Conservation (phyloP, 2,888 invertebrate species). For the Euphydryas editha region DNA sequence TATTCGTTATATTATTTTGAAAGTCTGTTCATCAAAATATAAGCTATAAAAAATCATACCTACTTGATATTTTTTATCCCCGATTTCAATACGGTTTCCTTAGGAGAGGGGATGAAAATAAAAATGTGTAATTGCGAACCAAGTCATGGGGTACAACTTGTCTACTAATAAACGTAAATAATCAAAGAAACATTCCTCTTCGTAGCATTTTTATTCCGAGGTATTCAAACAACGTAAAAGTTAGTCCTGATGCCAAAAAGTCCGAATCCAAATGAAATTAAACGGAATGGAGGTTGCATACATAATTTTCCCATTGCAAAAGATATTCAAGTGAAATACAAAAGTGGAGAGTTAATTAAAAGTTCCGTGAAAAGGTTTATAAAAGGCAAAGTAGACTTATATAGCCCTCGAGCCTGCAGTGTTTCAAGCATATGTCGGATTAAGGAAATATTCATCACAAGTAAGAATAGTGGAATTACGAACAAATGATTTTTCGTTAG, state of each 20-base stretch:
- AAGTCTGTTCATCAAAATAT: no score
- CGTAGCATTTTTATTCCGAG: constrained; percentile 1
- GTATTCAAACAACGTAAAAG: not conserved
- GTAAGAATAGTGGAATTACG: constrained; percentile 1
- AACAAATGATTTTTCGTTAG: constrained; percentile 1
- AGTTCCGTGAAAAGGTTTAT: constrained; percentile 31
- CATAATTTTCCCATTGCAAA: constrained; percentile 18
- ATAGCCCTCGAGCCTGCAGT: not conserved
- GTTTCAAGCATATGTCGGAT: constrained; percentile 12
- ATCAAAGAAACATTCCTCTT: not conserved
- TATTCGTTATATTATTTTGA: no score
- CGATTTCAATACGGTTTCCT: no score
- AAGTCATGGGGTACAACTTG: no score
- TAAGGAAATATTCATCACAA: constrained; percentile 5
- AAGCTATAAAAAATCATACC: no score
- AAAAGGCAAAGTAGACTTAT: constrained; percentile 15
- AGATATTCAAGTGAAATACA: constrained; percentile 24
- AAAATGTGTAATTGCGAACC: no score
- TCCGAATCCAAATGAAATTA: constrained; percentile 8
- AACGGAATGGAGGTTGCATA: constrained; percentile 12
- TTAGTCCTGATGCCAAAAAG: constrained; percentile 7
- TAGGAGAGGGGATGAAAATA: no score
- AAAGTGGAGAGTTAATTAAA: constrained; percentile 40
- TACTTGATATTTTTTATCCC: no score
- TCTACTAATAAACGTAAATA: not conserved